Percentiles rank a stretch among this genome's conserved stretches.
Conservation (phyloP, 2,888 invertebrate species). For the Fragum whitleyi region DNA sequence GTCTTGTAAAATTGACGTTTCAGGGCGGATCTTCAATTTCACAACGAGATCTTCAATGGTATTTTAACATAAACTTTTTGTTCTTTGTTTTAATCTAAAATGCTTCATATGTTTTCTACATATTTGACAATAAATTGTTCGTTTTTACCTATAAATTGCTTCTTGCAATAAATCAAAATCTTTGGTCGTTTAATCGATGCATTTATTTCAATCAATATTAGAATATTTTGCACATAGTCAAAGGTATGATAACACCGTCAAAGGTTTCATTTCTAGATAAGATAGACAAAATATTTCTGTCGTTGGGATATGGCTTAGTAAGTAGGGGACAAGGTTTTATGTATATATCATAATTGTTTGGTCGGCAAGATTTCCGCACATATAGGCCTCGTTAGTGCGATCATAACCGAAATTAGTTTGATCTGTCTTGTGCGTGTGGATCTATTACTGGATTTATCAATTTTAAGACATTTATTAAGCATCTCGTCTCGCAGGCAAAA, state of each 20-base stretch:
- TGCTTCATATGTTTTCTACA: no score
- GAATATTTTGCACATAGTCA: not conserved
- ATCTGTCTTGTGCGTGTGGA: not conserved
- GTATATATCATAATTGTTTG: not conserved
- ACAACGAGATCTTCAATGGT: no score
- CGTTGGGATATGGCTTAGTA: not conserved
- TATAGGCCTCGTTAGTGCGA: not conserved
- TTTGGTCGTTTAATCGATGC: not conserved
- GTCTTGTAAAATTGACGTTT: no score
- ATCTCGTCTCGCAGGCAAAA: no score
- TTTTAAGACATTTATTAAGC: no score
- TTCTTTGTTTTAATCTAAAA: no score
- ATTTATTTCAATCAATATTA: not conserved
- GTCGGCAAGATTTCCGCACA: not conserved
- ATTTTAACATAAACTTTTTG: no score
- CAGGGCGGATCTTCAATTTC: no score
- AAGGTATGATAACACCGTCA: not conserved
- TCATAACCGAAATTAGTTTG: not conserved
- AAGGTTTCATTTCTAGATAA: not conserved
- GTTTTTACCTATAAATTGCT: no score
- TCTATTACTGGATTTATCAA: not conserved
- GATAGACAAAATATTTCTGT: not conserved
- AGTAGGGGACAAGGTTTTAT: not conserved
- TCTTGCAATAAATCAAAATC: no score
- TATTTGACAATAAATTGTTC: no score